A percentile compares a stretch with the other conserved stretches of the same genome.
Evolutionary conservation across 1,140 invertebrate species (phyloP).

Genomic region (Lordiphosa mommai): DNA sequence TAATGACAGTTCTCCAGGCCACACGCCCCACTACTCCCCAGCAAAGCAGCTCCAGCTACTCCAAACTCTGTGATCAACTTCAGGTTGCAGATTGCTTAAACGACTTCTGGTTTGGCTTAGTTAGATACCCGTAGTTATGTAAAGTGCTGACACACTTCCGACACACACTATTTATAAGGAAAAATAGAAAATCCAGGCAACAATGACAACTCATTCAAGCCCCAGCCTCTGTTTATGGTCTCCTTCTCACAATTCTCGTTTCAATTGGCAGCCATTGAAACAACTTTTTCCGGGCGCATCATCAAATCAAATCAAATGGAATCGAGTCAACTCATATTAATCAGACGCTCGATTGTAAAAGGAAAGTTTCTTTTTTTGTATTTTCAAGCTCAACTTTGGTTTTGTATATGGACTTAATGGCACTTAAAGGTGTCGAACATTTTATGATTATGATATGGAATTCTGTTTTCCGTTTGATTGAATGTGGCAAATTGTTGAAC

Average conservation of each 20-base stretch:
- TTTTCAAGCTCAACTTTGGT: constrained; percentile 18
- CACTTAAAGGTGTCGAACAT: constrained; percentile 46
- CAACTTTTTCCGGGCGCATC: constrained; percentile 58
- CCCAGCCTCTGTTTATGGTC: not conserved
- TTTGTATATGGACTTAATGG: constrained; percentile 38
- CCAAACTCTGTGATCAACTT: constrained; percentile 9
- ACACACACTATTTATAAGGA: constrained; percentile 42
- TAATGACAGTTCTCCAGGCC: constrained; percentile 65
- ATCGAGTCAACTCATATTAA: constrained; percentile 34
- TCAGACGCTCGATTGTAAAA: constrained; percentile 47
- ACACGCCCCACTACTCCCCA: constrained; percentile 32
- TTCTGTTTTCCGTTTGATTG: constrained; percentile 10
- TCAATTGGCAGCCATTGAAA: constrained; percentile 44
- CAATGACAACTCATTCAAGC: constrained; percentile 25
- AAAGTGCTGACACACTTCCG: constrained; percentile 66
- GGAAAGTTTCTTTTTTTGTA: constrained; percentile 56
- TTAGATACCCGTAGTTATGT: constrained; percentile 21
- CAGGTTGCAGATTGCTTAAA: constrained; percentile 53
- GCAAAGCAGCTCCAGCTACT: constrained; percentile 1
- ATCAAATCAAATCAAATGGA: constrained; percentile 50
- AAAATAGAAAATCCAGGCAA: constrained; percentile 47
- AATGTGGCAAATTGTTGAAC: constrained; percentile 24
- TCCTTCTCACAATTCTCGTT: constrained; percentile 45
- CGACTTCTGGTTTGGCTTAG: constrained; percentile 64
- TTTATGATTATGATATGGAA: constrained; percentile 39